phyloP scores from a whole-genome alignment of 2,888 invertebrate genomes.

The Heliconius charithonia region DNA sequence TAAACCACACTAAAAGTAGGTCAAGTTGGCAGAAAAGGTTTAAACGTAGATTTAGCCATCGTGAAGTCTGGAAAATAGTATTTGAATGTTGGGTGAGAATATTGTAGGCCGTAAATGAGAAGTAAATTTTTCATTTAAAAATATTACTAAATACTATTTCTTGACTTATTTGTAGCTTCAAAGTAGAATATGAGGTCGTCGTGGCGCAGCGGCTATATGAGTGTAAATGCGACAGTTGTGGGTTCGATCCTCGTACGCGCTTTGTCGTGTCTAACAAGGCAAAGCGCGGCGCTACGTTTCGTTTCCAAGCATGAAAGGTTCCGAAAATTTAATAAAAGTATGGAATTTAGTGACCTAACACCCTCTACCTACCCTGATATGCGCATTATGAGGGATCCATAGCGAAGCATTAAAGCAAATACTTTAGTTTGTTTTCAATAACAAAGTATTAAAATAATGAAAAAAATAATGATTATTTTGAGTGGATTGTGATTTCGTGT shows the following conservation, averaged over 20 bases:
- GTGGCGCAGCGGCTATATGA: too few relatives aligned
- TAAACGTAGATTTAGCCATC: conserved; percentile 75
- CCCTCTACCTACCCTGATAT: not conserved
- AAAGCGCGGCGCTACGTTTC: too few relatives aligned
- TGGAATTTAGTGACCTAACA: not conserved
- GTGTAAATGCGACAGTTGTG: too few relatives aligned
- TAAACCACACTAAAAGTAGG: conserved; percentile 60
- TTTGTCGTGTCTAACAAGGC: too few relatives aligned
- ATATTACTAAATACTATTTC: conserved; percentile 8
- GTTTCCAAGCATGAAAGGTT: too few relatives aligned
- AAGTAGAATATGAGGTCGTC: too few relatives aligned
- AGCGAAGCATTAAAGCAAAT: not conserved
- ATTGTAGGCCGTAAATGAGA: conserved; percentile 52
- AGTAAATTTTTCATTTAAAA: conserved; percentile 45
- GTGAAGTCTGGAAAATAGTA: conserved; percentile 70
- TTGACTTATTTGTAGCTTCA: not conserved
- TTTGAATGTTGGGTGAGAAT: conserved; percentile 64
- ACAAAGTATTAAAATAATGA: not conserved
- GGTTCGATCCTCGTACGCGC: too few relatives aligned
- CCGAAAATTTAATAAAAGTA: not conserved
- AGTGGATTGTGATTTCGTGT: not conserved
- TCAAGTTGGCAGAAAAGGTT: conserved; percentile 76
- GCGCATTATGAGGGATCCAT: not conserved
- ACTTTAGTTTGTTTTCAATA: not conserved
- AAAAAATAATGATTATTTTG: not conserved